Evolutionary conservation across 2,888 invertebrate species (phyloP).

Genomic region (Cylloceria caligata): DNA sequence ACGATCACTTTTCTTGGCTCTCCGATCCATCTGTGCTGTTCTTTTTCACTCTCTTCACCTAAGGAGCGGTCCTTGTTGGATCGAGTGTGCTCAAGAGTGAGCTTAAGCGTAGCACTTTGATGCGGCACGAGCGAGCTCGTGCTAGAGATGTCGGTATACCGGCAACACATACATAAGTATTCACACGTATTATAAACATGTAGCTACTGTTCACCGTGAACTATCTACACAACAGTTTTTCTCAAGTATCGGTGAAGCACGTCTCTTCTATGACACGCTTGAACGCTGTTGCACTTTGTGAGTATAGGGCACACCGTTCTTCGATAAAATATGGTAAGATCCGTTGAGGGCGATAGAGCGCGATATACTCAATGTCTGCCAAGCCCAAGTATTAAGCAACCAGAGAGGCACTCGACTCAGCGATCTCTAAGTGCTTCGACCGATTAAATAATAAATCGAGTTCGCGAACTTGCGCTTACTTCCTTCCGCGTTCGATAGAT

Average conservation of each 20-base stretch:
- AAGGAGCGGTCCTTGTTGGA: conserved; percentile 62
- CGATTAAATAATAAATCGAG: conserved; percentile 82
- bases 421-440: conserved; percentile 63
- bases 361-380: conserved; percentile 15
- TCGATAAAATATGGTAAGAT: no score
- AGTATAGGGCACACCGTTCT: no score
- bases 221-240: conserved; percentile 2
- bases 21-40: conserved; percentile 24
- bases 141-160: conserved; percentile 41
- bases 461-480: conserved; percentile 80
- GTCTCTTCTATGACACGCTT: conserved; percentile 39
- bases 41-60: conserved; percentile 45
- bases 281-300: conserved; percentile 44
- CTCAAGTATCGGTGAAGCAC: conserved; percentile 49
- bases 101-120: conserved; percentile 48
- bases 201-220: not conserved
- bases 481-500: conserved; percentile 77
- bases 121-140: conserved; percentile 47
- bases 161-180: conserved; percentile 20
- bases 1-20: conserved; percentile 37
- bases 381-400: not conserved
- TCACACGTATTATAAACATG: not conserved
- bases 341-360: conserved; percentile 29
- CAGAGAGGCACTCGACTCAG: conserved; percentile 52
- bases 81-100: conserved; percentile 61